A percentile compares a stretch with the other conserved stretches of the same genome.
phyloP scores from a whole-genome alignment of 2,797 vertebrate genomes.

The Sylvia borin region DNA sequence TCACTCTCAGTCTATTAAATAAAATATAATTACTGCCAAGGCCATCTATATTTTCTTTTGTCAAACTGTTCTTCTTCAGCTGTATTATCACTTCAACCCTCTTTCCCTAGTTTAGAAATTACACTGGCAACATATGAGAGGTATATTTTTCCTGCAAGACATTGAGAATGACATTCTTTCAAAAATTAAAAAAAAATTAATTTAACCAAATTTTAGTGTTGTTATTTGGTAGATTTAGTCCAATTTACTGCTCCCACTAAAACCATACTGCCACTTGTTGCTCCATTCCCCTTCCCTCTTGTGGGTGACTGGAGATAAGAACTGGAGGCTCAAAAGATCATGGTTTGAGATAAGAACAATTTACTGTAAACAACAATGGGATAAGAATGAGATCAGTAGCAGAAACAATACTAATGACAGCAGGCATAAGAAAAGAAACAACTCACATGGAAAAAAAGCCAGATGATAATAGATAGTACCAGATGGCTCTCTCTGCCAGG shows the following conservation, averaged over 20 bases:
- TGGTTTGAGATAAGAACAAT: neutral
- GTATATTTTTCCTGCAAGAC: neutral
- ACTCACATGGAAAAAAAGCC: neutral
- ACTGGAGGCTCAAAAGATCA: neutral
- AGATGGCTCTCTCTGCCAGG: neutral
- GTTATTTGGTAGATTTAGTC: neutral
- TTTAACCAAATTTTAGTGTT: neutral
- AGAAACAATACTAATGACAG: neutral
- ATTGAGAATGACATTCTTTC: neutral
- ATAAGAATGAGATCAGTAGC: neutral
- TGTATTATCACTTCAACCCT: neutral
- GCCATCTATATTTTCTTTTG: neutral
- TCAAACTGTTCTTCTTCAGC: neutral
- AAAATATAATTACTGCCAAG: neutral
- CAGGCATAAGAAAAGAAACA: neutral
- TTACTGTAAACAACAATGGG: neutral
- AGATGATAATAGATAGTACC: neutral
- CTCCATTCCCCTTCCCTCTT: neutral
- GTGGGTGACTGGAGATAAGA: neutral
- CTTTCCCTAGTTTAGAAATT: neutral
- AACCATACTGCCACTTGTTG: neutral
- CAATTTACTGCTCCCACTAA: neutral
- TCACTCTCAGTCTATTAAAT: neutral
- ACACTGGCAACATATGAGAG: neutral
- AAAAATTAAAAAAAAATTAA: neutral